A percentile compares a stretch with the other conserved stretches of the same genome.
Evolutionary conservation across 2,797 vertebrate genomes (phyloP).

Genomic region (Onychomys arenicola): DNA sequence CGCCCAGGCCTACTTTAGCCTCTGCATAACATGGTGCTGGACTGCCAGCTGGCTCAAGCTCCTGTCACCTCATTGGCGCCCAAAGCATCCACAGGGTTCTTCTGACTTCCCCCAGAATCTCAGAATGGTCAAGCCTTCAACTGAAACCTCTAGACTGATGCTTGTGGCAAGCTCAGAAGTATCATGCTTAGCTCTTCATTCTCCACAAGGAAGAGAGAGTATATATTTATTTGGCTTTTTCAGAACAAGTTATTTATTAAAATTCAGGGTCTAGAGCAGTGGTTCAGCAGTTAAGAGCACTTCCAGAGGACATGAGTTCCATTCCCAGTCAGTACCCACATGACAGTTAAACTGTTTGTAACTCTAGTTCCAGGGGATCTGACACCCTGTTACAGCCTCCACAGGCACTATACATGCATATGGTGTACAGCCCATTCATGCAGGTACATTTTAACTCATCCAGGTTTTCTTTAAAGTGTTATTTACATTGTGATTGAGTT

Average conservation of each 20-base stretch:
- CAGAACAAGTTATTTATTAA: background rate
- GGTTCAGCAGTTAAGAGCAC: background rate
- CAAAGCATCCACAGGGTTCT: background rate
- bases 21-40: background rate
- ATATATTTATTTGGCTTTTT: background rate
- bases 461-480: background rate
- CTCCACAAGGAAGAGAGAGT: background rate
- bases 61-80: background rate
- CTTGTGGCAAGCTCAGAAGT: background rate
- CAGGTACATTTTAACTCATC: background rate
- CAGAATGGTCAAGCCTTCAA: background rate
- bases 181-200: background rate
- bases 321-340: background rate
- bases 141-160: background rate
- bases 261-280: background rate
- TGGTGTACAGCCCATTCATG: background rate
- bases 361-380: background rate
- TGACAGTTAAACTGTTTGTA: background rate
- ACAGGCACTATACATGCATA: background rate
- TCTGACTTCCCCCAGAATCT: background rate
- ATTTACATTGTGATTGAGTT: conserved; percentile 30
- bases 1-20: background rate
- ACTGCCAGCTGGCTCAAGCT: background rate
- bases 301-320: background rate
- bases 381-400: background rate